Base-by-base conservation (phyloP, 2,797 vertebrate species). In the Hypotaenidia philippensis region DNA sequence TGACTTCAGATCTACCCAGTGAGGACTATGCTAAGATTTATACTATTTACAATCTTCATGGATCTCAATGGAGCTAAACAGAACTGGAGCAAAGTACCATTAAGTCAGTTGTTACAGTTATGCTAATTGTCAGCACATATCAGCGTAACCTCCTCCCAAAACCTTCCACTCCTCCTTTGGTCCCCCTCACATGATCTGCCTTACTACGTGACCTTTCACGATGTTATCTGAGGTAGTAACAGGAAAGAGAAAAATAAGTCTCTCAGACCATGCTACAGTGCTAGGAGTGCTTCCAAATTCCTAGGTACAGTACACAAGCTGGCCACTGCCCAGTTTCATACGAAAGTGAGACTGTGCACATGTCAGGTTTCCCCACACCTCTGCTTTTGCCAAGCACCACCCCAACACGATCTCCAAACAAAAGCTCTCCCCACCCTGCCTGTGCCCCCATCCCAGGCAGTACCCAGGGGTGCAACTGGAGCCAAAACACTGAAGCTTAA, bases 281-380 rank as follows among this genome's bases (percentile, higher is more conserved):
- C 27, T 38, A 90, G 83, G 47, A 94, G 36, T 25, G 18, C 59
- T 96, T 97, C 83, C 70, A 94, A 87, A 69, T 87, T 94, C 47
- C 56, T 74, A 22, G 32, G 55, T 76, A 84, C 90, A 70, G 74
- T 79, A 89, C 80, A 94, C 31, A 59, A 84, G 66, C 59, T 95
- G 86, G 77, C 59, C 52, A 52, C 7, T 34, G 70, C 47, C 59
- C 61, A 82, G 56, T 45, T 93, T 76, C 70, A 45, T 38, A 50
- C 0, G 7, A 53, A 61, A 83, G 79, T 89, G 92, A 89, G 87
- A 64, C 52, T 40, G 10, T 59, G 77, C 77, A 86, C 55, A 71
- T 80, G 72, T 95, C 91, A 96, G 80, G 34, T 18, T 90, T 93
- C 63, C 74, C 63, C 38, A 55, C 23, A 1, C 90, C 80, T 95